phyloP scores from a whole-genome alignment of 1,140 invertebrate genomes.

The Drosophila sturtevanti region DNA sequence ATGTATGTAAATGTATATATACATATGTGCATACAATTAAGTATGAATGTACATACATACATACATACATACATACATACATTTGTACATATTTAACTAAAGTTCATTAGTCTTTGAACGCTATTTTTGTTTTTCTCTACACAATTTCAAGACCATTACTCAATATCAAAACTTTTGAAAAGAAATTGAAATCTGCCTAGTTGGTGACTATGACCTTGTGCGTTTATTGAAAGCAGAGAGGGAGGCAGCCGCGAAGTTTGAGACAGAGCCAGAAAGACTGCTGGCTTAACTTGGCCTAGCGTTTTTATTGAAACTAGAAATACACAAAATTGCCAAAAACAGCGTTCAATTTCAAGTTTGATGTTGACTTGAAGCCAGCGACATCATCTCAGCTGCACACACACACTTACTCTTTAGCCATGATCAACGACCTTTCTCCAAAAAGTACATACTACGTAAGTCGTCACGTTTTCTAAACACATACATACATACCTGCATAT shows the following conservation, averaged over 20 bases:
- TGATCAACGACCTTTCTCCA: conserved; percentile 21
- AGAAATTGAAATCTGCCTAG: conserved; percentile 1
- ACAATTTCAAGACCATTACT: background rate
- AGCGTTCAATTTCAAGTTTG: conserved; percentile 5
- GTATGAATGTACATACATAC: background rate
- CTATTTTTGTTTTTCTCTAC: background rate
- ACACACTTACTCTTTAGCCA: conserved; percentile 5
- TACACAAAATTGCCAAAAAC: conserved; percentile 16
- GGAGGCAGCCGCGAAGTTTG: background rate
- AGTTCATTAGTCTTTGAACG: background rate
- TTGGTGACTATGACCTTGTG: background rate
- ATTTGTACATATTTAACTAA: conserved; percentile 4
- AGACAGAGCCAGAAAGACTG: background rate
- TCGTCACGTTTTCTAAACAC: conserved; percentile 56
- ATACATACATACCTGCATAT: conserved; percentile 1
- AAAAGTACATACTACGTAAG: conserved; percentile 51
- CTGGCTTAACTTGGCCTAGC: conserved; percentile 8
- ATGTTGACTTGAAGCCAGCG: background rate
- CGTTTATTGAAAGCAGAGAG: background rate
- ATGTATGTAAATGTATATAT: background rate
- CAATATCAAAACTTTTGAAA: background rate
- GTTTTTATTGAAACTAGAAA: conserved; percentile 16
- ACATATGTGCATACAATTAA: too few relatives aligned
- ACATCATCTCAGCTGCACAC: background rate
- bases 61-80: conserved; percentile 32